phyloP scores from a whole-genome alignment of 2,797 vertebrate genomes.

The Mus caroli region DNA sequence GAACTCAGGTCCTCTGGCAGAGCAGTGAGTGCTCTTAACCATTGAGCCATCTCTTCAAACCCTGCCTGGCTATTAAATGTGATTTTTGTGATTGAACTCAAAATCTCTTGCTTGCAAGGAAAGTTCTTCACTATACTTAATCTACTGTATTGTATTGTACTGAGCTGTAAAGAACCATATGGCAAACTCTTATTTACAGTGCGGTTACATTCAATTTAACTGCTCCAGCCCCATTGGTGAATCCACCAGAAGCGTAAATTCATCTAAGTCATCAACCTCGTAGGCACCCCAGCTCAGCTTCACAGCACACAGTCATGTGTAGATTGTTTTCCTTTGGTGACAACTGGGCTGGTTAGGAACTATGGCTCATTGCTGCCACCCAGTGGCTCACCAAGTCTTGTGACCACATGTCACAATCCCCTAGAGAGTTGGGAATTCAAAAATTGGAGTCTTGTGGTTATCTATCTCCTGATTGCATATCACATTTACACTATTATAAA shows the following conservation, averaged over 20 bases:
- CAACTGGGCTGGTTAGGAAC: neutral
- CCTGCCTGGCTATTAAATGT: neutral
- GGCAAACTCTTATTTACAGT: neutral
- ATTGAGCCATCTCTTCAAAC: neutral
- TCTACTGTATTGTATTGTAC: neutral
- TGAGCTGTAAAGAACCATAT: too few relatives aligned
- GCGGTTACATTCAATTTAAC: too few relatives aligned
- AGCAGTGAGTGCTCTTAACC: neutral
- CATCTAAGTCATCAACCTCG: neutral
- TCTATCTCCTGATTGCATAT: neutral
- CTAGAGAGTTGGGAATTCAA: neutral
- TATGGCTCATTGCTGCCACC: neutral
- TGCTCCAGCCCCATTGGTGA: too few relatives aligned
- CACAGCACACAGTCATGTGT: neutral
- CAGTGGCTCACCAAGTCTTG: neutral
- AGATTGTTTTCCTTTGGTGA: neutral
- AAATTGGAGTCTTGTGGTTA: neutral
- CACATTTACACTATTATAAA: neutral
- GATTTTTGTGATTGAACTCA: neutral
- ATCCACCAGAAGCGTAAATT: neutral
- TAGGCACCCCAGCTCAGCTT: too few relatives aligned
- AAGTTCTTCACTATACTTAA: neutral
- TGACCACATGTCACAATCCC: too few relatives aligned
- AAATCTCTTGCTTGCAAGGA: neutral
- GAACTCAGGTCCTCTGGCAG: neutral